Evolutionary conservation across 1,140 invertebrate genomes (phyloP).

Genomic region (Ectropis grisescens): DNA sequence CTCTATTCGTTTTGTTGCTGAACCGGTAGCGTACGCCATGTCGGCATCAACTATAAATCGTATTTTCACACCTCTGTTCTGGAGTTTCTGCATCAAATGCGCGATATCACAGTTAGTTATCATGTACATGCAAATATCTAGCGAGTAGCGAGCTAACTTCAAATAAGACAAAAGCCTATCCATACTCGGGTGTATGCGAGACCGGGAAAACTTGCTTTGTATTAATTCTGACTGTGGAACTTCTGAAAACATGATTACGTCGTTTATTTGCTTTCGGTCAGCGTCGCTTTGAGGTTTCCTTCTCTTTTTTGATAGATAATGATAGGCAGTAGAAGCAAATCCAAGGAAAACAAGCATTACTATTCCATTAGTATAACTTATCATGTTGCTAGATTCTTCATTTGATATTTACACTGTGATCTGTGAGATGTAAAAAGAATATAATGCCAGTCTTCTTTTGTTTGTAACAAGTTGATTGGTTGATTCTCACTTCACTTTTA

Average conservation of each 20-base stretch:
- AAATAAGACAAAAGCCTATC: slow-evolving; percentile 41
- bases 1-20: slow-evolving; percentile 29
- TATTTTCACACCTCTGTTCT: slow-evolving; percentile 39
- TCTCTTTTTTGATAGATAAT: slow-evolving; percentile 20
- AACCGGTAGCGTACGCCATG: slow-evolving; percentile 48
- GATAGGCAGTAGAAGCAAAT: too few relatives aligned
- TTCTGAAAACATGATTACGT: slow-evolving; percentile 48
- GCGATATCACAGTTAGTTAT: slow-evolving; percentile 43
- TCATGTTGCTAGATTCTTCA: too few relatives aligned
- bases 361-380: too few relatives aligned
- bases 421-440: too few relatives aligned
- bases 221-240: slow-evolving; percentile 18
- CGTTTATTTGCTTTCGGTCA: slow-evolving; percentile 37
- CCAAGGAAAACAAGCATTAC: too few relatives aligned
- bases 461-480: too few relatives aligned
- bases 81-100: slow-evolving; percentile 34
- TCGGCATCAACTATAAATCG: slow-evolving; percentile 52
- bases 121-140: slow-evolving; percentile 57
- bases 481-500: too few relatives aligned
- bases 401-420: too few relatives aligned
- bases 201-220: slow-evolving; percentile 44
- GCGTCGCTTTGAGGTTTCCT: too few relatives aligned
- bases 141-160: slow-evolving; percentile 22
- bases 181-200: slow-evolving; percentile 31
- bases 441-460: too few relatives aligned